phyloP scores from a whole-genome alignment of 2,797 vertebrate genomes.

The Liasis olivaceus region DNA sequence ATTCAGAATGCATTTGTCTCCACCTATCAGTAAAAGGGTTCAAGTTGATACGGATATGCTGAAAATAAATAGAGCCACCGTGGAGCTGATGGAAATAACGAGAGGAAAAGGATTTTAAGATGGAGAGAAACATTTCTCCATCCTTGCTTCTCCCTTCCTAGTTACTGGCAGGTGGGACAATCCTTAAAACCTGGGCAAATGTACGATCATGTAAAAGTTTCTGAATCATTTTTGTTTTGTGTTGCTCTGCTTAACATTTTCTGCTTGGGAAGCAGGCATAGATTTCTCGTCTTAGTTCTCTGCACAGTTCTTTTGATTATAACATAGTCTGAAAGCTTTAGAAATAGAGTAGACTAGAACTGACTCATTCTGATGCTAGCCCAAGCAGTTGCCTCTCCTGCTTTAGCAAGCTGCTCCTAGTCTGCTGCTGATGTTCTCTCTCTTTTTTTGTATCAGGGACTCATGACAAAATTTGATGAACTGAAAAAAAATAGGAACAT shows the following conservation, averaged over 20 bases:
- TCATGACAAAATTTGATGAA: conserved; percentile 50
- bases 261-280: not conserved
- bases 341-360: not conserved
- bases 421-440: conserved; percentile 1
- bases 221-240: not conserved
- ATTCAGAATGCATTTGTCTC: not conserved
- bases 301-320: not conserved
- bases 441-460: conserved; percentile 9
- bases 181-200: no score
- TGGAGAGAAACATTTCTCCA: no score
- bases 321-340: not conserved
- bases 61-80: not conserved
- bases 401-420: conserved; percentile 40
- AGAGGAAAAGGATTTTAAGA: no score
- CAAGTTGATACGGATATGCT: not conserved
- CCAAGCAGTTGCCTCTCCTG: not conserved
- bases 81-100: no score
- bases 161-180: no score
- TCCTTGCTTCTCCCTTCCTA: no score
- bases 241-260: not conserved
- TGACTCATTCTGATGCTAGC: conserved; percentile 24
- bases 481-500: conserved; percentile 28
- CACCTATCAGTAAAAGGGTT: not conserved
- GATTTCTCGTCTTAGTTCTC: not conserved
- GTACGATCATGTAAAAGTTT: not conserved